Evolutionary conservation across 2,888 invertebrate genomes (phyloP).

Genomic region (Poecilobothrus nobilitatus): DNA sequence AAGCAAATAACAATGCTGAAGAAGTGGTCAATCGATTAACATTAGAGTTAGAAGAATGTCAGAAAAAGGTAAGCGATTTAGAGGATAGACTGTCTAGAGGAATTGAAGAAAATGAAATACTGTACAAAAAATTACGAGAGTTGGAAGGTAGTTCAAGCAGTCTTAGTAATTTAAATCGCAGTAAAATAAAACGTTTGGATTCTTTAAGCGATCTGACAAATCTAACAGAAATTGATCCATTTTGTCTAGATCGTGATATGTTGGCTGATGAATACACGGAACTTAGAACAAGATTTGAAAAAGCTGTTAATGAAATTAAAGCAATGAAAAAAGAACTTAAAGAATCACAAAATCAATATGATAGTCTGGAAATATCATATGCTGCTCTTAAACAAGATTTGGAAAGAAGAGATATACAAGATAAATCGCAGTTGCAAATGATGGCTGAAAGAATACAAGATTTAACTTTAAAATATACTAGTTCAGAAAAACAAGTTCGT

Average conservation of each 20-base stretch:
- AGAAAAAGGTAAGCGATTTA: constrained; percentile 45
- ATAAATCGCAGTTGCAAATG: constrained; percentile 64
- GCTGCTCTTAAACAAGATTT: constrained; percentile 66
- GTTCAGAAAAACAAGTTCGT: constrained; percentile 73
- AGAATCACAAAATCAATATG: constrained; percentile 70
- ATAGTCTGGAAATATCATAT: constrained; percentile 71
- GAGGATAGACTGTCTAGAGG: constrained; percentile 53
- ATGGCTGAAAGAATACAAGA: constrained; percentile 79
- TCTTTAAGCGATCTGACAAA: constrained; percentile 75
- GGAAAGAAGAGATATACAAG: constrained; percentile 54
- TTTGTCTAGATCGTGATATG: constrained; percentile 63
- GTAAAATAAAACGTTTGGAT: constrained; percentile 54
- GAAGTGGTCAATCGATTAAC: constrained; percentile 63
- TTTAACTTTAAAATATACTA: constrained; percentile 68
- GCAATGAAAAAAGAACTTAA: constrained; percentile 73
- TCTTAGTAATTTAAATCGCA: constrained; percentile 39
- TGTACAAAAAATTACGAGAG: constrained; percentile 64
- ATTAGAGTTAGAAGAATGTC: constrained; percentile 59
- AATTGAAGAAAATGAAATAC: constrained; percentile 66
- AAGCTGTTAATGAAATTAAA: constrained; percentile 73
- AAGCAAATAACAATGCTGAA: constrained; percentile 60
- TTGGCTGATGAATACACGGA: constrained; percentile 74
- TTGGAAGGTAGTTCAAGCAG: constrained; percentile 51
- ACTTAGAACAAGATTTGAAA: constrained; percentile 65
- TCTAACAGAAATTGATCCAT: constrained; percentile 67